Conservation (phyloP, 2,113 vertebrate genomes). For the Balaeniceps rex region DNA sequence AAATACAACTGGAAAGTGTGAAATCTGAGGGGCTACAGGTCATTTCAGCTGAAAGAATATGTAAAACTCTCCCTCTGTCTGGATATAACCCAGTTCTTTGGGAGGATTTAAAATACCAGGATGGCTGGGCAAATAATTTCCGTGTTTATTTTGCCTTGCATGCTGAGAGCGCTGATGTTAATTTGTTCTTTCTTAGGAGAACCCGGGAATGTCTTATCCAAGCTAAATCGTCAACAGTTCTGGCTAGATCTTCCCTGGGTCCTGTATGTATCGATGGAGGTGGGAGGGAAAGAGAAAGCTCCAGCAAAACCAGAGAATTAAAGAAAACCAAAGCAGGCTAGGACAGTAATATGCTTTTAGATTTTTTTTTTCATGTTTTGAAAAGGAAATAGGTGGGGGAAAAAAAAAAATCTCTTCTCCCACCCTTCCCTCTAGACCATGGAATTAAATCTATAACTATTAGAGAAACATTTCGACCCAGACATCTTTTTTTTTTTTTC, state of each 20-base stretch:
- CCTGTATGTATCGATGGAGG: not conserved
- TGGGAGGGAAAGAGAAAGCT: not conserved
- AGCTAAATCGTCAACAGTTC: not conserved
- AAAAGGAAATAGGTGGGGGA: not conserved
- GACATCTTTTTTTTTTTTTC: constrained; percentile 53
- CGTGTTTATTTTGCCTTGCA: constrained; percentile 18
- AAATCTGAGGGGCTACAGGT: not conserved
- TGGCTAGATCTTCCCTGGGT: not conserved
- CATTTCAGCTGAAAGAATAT: not conserved
- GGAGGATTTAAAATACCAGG: not conserved
- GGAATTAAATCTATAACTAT: constrained; percentile 55
- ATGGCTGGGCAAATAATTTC: not conserved
- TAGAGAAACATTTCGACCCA: constrained; percentile 60
- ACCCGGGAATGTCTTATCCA: not conserved
- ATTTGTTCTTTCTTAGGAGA: constrained; percentile 32
- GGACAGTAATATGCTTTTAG: constrained; percentile 19
- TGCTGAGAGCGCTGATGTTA: constrained; percentile 1
- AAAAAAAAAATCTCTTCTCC: not conserved
- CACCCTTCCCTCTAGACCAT: not conserved
- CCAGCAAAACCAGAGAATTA: not conserved
- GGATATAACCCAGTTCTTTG: not conserved
- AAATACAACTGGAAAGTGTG: not conserved
- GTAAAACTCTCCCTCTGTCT: not conserved
- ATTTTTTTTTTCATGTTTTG: not conserved
- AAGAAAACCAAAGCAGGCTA: not conserved